Evolutionary conservation across 64 coral and sea anemone species (phyloP).

Genomic region (Montipora foliosa): DNA sequence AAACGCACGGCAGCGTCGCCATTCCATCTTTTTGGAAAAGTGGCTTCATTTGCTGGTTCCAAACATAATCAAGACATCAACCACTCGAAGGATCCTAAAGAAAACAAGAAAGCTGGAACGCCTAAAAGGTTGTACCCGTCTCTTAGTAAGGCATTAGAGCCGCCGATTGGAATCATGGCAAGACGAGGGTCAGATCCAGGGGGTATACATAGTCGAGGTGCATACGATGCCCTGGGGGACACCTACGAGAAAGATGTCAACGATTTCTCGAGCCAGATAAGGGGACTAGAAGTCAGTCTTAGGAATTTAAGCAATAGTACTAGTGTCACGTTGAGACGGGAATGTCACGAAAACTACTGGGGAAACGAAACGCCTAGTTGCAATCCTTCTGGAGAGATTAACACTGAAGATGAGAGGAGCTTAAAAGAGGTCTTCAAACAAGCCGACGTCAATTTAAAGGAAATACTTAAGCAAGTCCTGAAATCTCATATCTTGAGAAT

Average conservation of each 20-base stretch:
- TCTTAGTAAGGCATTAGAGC: not conserved
- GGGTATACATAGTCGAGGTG: not conserved
- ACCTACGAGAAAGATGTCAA: not conserved
- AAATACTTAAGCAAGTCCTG: conserved; percentile 72
- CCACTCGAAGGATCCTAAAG: not conserved
- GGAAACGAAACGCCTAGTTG: not conserved
- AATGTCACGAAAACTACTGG: not conserved
- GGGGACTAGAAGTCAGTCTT: not conserved
- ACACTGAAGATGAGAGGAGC: not conserved
- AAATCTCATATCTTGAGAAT: conserved; percentile 72
- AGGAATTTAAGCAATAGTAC: not conserved
- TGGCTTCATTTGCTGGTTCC: not conserved
- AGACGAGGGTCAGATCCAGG: conserved; percentile 22
- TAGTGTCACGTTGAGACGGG: not conserved
- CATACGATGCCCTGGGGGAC: not conserved
- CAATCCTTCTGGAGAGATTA: conserved; percentile 8
- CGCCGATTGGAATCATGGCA: not conserved
- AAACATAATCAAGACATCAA: not conserved
- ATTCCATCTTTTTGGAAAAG: conserved; percentile 32
- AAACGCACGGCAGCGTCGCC: conserved; percentile 19
- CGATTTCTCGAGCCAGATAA: conserved; percentile 24
- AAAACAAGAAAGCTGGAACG: not conserved
- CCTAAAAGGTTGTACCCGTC: conserved; percentile 21
- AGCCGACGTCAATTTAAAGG: conserved; percentile 67
- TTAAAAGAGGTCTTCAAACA: conserved; percentile 41